Conservation (phyloP, 2,113 vertebrate species). For the Sapajus apella region DNA sequence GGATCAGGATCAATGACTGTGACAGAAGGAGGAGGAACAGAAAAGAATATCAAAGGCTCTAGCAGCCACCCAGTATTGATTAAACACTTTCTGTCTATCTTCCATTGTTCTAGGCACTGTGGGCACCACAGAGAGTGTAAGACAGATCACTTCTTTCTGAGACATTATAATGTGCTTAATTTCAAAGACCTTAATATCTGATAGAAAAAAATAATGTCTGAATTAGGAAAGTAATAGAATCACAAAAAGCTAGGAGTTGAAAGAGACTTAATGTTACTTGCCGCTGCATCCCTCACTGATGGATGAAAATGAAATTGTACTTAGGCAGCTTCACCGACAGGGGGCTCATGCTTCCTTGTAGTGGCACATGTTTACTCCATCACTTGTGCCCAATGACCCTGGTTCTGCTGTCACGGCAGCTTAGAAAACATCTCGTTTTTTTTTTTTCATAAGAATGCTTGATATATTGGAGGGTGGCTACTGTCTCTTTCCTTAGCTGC, state of each 20-base stretch:
- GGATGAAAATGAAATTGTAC: not conserved
- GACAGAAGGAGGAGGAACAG: not conserved
- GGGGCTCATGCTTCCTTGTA: not conserved
- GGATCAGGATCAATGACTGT: not conserved
- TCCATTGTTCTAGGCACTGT: constrained; percentile 24
- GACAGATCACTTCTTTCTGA: not conserved
- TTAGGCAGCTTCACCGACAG: not conserved
- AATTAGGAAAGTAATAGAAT: not conserved
- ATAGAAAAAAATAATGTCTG: not conserved
- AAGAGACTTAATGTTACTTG: not conserved
- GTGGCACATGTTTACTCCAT: not conserved
- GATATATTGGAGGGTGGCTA: not conserved
- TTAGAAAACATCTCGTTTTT: not conserved
- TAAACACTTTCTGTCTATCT: not conserved
- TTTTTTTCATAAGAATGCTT: not conserved
- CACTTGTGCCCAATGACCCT: not conserved
- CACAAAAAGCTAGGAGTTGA: not conserved
- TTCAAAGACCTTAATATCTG: constrained; percentile 47
- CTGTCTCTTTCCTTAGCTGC: not conserved
- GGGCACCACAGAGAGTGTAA: not conserved
- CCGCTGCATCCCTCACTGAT: not conserved
- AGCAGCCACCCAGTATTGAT: not conserved
- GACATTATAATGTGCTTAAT: constrained; percentile 38
- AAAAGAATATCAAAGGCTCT: constrained; percentile 8
- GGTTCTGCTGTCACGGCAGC: not conserved